phyloP scores from a whole-genome alignment of 2,888 invertebrate species.

The Azorinus chamasolen region DNA sequence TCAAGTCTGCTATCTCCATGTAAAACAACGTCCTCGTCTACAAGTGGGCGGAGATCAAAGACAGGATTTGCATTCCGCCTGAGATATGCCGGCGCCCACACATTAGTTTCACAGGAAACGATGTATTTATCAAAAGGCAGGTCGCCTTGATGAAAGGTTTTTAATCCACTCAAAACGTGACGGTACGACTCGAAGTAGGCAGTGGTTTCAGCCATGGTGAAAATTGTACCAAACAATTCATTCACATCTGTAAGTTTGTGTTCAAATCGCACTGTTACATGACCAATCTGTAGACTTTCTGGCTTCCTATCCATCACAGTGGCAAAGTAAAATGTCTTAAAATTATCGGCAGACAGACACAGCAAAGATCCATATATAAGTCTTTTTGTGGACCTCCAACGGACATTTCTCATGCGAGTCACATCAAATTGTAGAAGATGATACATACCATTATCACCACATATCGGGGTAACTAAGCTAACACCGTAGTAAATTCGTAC shows the following conservation, averaged over 20 bases:
- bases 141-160: constrained; percentile 87
- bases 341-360: constrained; percentile 91
- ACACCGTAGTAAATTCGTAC: constrained; percentile 63
- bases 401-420: constrained; percentile 65
- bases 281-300: constrained; percentile 70
- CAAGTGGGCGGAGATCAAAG: constrained; percentile 70
- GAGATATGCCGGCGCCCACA: constrained; percentile 72
- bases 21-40: constrained; percentile 62
- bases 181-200: constrained; percentile 94
- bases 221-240: constrained; percentile 42
- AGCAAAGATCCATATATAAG: constrained; percentile 92
- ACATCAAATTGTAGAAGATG: constrained; percentile 58
- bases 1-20: constrained; percentile 46
- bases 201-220: constrained; percentile 91
- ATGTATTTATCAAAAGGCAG: constrained; percentile 76
- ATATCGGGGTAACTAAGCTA: constrained; percentile 39
- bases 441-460: constrained; percentile 51
- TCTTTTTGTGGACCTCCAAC: constrained; percentile 88
- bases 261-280: constrained; percentile 74
- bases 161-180: constrained; percentile 91
- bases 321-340: constrained; percentile 90
- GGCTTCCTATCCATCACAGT: constrained; percentile 86
- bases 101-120: constrained; percentile 62
- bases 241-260: constrained; percentile 38
- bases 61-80: constrained; percentile 20